phyloP scores from a whole-genome alignment of 2,113 vertebrate genomes.

The Panurus biarmicus region DNA sequence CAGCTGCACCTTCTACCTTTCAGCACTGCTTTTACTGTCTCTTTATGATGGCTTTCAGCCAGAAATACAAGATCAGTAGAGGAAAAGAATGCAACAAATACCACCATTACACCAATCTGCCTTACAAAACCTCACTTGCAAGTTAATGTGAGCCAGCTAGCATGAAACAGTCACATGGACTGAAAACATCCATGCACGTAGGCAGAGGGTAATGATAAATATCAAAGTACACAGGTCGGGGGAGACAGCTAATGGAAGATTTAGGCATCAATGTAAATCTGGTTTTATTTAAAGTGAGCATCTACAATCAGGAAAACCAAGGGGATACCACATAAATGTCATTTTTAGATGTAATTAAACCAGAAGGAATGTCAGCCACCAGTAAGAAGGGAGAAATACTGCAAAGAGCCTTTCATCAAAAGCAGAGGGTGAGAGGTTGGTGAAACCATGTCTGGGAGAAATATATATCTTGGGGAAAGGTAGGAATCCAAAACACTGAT shows the following conservation, averaged over 20 bases:
- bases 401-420: neutral
- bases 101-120: neutral
- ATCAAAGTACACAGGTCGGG: neutral
- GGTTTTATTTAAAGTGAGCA: neutral
- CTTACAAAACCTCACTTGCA: neutral
- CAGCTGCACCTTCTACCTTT: neutral
- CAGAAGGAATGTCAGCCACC: neutral
- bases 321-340: neutral
- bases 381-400: neutral
- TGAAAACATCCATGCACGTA: neutral
- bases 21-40: neutral
- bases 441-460: neutral
- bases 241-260: neutral
- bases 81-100: neutral
- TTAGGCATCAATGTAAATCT: neutral
- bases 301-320: neutral
- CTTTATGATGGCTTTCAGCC: neutral
- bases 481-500: neutral
- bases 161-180: neutral
- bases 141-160: neutral
- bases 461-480: neutral
- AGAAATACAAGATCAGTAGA: neutral
- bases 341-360: neutral
- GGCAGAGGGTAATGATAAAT: neutral
- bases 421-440: neutral